Conservation (phyloP, 2,888 invertebrate species). For the Minunthozetes semirufus region DNA sequence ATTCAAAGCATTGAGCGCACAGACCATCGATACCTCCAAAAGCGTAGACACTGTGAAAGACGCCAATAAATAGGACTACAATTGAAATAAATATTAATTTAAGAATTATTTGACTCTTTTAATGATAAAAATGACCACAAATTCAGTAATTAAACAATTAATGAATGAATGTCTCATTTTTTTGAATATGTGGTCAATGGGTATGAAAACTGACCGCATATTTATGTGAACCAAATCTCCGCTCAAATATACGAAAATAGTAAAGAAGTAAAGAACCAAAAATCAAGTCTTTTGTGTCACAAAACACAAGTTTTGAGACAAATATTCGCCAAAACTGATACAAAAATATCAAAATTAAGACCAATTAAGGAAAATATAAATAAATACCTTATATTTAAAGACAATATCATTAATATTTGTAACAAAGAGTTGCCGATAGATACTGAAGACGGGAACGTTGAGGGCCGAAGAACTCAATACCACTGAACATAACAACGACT, state of each 20-base stretch:
- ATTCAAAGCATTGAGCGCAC: conserved; percentile 47
- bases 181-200: neutral
- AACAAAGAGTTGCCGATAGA: conserved; percentile 49
- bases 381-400: conserved; percentile 46
- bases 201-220: conserved; percentile 49
- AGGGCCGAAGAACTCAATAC: conserved; percentile 51
- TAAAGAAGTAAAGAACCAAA: conserved; percentile 53
- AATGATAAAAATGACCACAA: neutral
- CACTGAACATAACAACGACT: conserved; percentile 51
- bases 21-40: conserved; percentile 49
- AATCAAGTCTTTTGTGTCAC: conserved; percentile 53
- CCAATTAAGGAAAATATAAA: neutral
- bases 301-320: conserved; percentile 51
- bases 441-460: conserved; percentile 51
- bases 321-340: conserved; percentile 51
- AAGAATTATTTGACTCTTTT: neutral
- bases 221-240: conserved; percentile 53
- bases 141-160: too few relatives aligned
- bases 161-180: too few relatives aligned
- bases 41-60: conserved; percentile 49
- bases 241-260: conserved; percentile 54
- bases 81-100: neutral
- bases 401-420: conserved; percentile 50
- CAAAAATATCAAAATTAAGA: conserved; percentile 36
- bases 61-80: conserved; percentile 48